These are phyloP conservation scores for Bombus confusus DNA, from an alignment of 1,140 invertebrate genomes.

Conservation along the genomic window DNA sequence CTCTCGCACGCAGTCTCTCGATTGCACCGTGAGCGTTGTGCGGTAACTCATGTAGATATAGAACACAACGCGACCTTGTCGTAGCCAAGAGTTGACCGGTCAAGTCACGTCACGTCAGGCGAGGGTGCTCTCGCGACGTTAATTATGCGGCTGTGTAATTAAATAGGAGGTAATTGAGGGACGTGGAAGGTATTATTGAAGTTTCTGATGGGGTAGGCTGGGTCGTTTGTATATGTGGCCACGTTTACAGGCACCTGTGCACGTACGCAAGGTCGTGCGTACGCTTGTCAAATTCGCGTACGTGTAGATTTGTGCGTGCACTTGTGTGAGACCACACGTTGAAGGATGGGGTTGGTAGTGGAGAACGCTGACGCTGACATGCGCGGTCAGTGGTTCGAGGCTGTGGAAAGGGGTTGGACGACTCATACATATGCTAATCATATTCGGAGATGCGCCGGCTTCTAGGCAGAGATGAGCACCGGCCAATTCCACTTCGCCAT, in stretches of 20 bases:
- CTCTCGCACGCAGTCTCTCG: not conserved
- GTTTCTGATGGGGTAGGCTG: constrained; percentile 69
- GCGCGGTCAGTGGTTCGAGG: constrained; percentile 74
- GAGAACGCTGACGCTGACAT: constrained; percentile 75
- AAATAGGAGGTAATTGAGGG: constrained; percentile 78
- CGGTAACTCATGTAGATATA: not conserved
- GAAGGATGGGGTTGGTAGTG: constrained; percentile 49
- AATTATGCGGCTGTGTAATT: constrained; percentile 77
- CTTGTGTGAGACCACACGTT: not conserved
- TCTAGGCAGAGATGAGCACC: constrained; percentile 69
- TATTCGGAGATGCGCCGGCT: constrained; percentile 73
- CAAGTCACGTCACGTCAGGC: constrained; percentile 57
- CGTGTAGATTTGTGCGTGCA: not conserved
- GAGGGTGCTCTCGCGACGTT: constrained; percentile 69
- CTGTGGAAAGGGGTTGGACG: constrained; percentile 66
- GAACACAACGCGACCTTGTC: constrained; percentile 25
- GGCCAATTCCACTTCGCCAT: constrained; percentile 65
- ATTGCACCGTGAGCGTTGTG: not conserved
- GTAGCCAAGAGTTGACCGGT: constrained; percentile 27
- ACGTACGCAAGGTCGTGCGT: not conserved
- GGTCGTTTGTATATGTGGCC: constrained; percentile 46
- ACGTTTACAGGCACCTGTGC: constrained; percentile 16
- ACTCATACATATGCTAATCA: constrained; percentile 80
- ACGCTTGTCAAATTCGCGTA: not conserved
- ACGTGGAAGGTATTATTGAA: constrained; percentile 76